Percentiles rank a stretch among this genome's conserved stretches.
These are phyloP conservation scores for Callocephalon fimbriatum DNA, from an alignment of 2,113 vertebrate genomes.

Conservation along the genomic window DNA sequence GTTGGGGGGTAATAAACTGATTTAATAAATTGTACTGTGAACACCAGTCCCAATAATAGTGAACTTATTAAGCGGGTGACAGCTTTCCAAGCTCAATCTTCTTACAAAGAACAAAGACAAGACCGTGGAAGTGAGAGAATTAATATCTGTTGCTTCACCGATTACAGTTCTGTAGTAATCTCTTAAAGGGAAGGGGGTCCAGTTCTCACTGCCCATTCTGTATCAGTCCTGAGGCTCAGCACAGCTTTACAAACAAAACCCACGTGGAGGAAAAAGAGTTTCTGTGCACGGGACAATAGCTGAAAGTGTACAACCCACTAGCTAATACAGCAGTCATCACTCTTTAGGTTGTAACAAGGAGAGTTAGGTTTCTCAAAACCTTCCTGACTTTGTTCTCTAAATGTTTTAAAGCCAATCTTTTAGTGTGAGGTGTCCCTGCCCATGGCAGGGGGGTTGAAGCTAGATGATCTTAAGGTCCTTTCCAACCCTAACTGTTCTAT, in stretches of 20 bases:
- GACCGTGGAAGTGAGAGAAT: not conserved
- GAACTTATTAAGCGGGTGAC: conserved; percentile 60
- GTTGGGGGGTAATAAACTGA: conserved; percentile 67
- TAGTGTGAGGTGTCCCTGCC: no score
- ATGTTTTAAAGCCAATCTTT: not conserved
- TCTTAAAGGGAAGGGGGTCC: not conserved
- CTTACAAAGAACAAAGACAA: not conserved
- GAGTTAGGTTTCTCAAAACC: not conserved
- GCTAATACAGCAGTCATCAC: not conserved
- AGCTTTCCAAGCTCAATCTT: conserved; percentile 15
- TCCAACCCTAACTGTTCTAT: no score
- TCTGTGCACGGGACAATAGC: not conserved
- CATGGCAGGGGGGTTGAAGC: no score
- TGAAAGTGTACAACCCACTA: not conserved
- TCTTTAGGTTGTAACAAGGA: not conserved
- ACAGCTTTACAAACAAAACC: not conserved
- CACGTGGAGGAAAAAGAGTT: fast-evolving
- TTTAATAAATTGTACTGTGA: conserved; percentile 61
- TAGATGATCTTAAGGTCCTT: no score
- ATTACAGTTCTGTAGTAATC: not conserved
- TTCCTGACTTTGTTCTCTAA: not conserved
- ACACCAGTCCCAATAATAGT: conserved; percentile 46
- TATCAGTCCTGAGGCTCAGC: not conserved
- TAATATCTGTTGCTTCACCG: not conserved
- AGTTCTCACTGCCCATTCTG: not conserved